Base-by-base conservation (phyloP, 1,140 invertebrate species). In the Drosophila sp. region DNA sequence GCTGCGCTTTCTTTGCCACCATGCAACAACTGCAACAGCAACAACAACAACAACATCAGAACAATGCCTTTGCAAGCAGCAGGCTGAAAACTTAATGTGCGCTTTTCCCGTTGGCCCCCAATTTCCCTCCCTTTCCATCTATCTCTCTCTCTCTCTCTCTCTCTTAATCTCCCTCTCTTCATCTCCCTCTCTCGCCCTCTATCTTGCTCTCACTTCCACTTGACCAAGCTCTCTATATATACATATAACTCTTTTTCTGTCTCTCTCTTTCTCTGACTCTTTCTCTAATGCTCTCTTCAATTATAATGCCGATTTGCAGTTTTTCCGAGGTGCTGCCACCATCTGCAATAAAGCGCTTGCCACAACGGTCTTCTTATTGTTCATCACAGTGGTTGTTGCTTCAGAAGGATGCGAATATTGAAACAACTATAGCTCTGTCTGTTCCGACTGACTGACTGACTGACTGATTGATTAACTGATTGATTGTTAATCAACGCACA, bases 71-170 rank as follows among this genome's bases (percentile, higher is more conserved):
- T 53, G 67, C 62, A 80, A 72, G 65, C 65, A 80, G 71, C 69
- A 76, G 78, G 72, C 80, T 72, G 76, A 79, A 82, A 83, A 82
- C 80, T 82, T 82, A 82, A 83, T 82, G 76, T 65, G 76, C 76
- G 21, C 76, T 82, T 72, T 82, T 81, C 59, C 74, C 70, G 61
- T 69, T 73, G 7, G n/a, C n/a, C 38, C 50, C 13, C 11, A 9
- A 13, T 14, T 27, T 11, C 18, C 29, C 18, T 14, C 18, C 32
- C 50, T 9, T 4, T 9, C 0, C 0, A 0, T 8, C 32, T 21
- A 46, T 5, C 14, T 29, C 27, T 70, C n/a, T n/a, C n/a, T 9
- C 7, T 9, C 0, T 0, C 0, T 8, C 32, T 21, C 54, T 5
- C 14, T 29, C 27, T 70, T 4, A 27, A 9, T n/a, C 8, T 40